These are phyloP conservation scores for Caenorhabditis sp. DNA, from an alignment of 2,888 invertebrate genomes.

Conservation along the genomic window DNA sequence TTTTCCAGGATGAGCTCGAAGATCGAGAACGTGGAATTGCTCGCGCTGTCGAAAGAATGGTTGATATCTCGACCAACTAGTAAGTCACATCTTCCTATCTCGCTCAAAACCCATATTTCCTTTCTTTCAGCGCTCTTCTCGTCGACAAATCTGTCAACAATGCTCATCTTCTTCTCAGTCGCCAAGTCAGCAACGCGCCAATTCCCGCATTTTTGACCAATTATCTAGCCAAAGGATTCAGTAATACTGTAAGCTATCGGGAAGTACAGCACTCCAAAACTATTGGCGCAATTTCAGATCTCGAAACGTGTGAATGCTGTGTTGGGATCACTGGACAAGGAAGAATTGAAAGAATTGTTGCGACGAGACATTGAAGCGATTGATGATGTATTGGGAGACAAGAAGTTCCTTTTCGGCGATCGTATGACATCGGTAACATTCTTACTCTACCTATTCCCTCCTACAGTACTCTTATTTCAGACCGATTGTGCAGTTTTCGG, in stretches of 20 bases:
- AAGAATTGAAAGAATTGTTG: conserved; percentile 75
- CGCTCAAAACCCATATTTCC: neutral
- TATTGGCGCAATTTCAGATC: conserved; percentile 32
- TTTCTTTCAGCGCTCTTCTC: conserved; percentile 39
- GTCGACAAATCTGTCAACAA: conserved; percentile 56
- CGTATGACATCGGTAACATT: conserved; percentile 90
- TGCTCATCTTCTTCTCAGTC: conserved; percentile 48
- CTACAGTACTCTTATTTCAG: no score
- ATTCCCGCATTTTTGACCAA: conserved; percentile 60
- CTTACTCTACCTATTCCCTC: no score
- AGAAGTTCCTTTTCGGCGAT: conserved; percentile 94
- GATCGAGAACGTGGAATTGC: conserved; percentile 86
- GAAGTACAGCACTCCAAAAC: neutral
- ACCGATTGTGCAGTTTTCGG: conserved; percentile 66
- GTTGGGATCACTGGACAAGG: conserved; percentile 35
- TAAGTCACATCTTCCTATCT: conserved; percentile 20
- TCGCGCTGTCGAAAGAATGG: conserved; percentile 92
- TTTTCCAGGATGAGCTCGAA: conserved; percentile 79
- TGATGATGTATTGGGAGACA: conserved; percentile 87
- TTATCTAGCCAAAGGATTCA: conserved; percentile 50
- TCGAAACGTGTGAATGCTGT: conserved; percentile 40
- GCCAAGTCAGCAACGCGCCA: conserved; percentile 60
- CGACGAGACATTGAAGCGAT: conserved; percentile 89
- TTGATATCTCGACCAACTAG: conserved; percentile 92
- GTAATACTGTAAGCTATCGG: conserved; percentile 27